Evolutionary conservation across 1,140 invertebrate species (phyloP).

Genomic region (Drosophila varians): DNA sequence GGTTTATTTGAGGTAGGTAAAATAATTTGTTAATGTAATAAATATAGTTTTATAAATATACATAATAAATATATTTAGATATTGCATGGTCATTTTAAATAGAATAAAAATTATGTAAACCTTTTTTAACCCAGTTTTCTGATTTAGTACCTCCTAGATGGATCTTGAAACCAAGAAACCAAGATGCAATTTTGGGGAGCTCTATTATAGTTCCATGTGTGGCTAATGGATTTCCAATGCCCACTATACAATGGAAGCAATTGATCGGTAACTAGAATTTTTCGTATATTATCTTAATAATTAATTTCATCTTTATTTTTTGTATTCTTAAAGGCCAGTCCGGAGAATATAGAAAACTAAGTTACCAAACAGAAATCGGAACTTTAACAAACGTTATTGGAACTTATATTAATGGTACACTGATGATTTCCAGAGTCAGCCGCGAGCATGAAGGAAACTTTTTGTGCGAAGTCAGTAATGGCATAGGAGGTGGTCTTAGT

Average conservation of each 20-base stretch:
- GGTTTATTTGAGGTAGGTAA: too few species aligned
- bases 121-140: constrained; percentile 25
- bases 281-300: too few species aligned
- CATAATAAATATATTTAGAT: too few species aligned
- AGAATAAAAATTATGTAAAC: too few species aligned
- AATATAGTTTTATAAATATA: too few species aligned
- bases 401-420: constrained; percentile 85
- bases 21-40: too few species aligned
- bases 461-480: constrained; percentile 91
- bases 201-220: constrained; percentile 89
- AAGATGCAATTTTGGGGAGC: constrained; percentile 89
- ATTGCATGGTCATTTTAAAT: too few species aligned
- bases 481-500: constrained; percentile 89
- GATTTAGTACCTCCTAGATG: constrained; percentile 91
- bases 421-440: constrained; percentile 85
- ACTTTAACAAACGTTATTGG: constrained; percentile 54
- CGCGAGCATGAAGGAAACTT: constrained; percentile 89
- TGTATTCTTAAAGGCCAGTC: constrained; percentile 75
- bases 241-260: constrained; percentile 89
- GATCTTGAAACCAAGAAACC: constrained; percentile 90
- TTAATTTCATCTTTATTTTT: background rate
- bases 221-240: constrained; percentile 91
- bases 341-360: constrained; percentile 87
- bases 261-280: constrained; percentile 85
- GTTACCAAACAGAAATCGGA: constrained; percentile 54